phyloP scores from a whole-genome alignment of 1,140 invertebrate species.

The Magallana angulata region DNA sequence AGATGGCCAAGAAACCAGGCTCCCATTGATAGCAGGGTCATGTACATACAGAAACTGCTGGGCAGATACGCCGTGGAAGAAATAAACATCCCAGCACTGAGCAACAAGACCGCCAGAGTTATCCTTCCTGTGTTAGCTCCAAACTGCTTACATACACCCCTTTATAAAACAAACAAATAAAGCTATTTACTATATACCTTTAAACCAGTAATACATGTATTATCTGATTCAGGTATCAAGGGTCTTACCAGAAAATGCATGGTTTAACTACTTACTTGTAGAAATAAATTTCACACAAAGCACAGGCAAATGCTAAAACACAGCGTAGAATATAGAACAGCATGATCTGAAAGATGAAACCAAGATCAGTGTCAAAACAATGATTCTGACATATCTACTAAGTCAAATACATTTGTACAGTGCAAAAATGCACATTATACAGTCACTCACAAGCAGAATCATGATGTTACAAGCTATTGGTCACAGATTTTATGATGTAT shows the following conservation, averaged over 20 bases:
- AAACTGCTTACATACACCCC: constrained; percentile 92
- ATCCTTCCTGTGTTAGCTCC: constrained; percentile 92
- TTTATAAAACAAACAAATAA: no score
- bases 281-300: constrained; percentile 93
- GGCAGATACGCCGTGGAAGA: constrained; percentile 94
- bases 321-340: constrained; percentile 95
- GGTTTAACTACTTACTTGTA: constrained; percentile 86
- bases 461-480: not conserved
- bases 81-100: constrained; percentile 95
- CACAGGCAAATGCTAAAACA: constrained; percentile 89
- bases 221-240: no score
- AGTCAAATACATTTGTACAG: not conserved
- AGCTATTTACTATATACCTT: no score
- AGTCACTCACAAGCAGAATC: not conserved
- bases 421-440: not conserved
- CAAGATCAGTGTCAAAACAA: not conserved
- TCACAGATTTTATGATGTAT: not conserved
- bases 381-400: no score
- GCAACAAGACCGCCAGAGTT: constrained; percentile 89
- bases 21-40: constrained; percentile 89
- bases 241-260: no score
- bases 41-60: constrained; percentile 94
- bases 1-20: constrained; percentile 84
- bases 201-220: no score
- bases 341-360: constrained; percentile 83